Percentiles rank a stretch among this genome's conserved stretches.
Conservation (phyloP, 1,140 invertebrate genomes). For the Heliconius hermathena region DNA sequence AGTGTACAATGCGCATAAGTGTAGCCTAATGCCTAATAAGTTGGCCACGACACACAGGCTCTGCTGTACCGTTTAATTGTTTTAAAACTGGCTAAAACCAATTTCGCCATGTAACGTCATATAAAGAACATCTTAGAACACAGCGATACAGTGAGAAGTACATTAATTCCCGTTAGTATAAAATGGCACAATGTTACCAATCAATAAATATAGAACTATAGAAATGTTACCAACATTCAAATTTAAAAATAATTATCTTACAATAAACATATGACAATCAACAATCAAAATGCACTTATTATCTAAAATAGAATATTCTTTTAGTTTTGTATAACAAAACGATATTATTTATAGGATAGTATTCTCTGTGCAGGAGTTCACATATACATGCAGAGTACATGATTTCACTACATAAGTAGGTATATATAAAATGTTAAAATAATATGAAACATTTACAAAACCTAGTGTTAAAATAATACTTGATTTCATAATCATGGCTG, state of each 20-base stretch:
- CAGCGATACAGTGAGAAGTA: no score
- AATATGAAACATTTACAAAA: not conserved
- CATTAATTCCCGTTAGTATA: not conserved
- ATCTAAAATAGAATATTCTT: slow-evolving; percentile 3
- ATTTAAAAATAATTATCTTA: not conserved
- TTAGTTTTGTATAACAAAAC: slow-evolving; percentile 18
- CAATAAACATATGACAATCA: slow-evolving; percentile 13
- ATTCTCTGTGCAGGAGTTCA: slow-evolving; percentile 5
- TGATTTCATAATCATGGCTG: no score
- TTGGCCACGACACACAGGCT: no score
- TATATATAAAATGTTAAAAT: not conserved
- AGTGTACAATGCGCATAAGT: no score
- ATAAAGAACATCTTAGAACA: no score
- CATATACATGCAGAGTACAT: not conserved
- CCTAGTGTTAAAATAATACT: no score
- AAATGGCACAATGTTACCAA: not conserved
- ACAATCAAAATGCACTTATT: slow-evolving; percentile 5
- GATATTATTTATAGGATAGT: not conserved
- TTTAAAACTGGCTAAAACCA: not conserved
- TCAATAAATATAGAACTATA: not conserved
- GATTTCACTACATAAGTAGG: not conserved
- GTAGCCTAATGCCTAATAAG: no score
- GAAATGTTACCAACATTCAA: slow-evolving; percentile 10
- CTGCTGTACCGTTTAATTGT: no score
- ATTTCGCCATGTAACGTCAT: no score